Base-by-base conservation (phyloP, 2,797 vertebrate genomes). In the Hirundo rustica region DNA sequence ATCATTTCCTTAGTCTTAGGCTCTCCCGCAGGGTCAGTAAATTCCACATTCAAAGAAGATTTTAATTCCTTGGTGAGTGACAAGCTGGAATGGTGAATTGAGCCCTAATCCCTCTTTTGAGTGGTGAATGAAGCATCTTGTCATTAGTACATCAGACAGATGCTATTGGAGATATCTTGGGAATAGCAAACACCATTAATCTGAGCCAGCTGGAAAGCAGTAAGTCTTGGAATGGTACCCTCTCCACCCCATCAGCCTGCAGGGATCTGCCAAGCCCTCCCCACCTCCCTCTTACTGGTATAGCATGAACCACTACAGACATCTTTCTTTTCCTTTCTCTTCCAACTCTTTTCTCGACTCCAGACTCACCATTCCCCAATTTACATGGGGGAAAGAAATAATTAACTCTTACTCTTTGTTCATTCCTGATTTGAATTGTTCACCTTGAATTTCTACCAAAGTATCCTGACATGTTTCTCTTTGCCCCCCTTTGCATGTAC, bases 1-100 rank as follows among this genome's bases (percentile, higher is more conserved):
- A 89, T 81, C 23, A 58, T 92, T 96, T 93, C 61, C 68, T 83
- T 32, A 85, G 57, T 64, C 66, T 68, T 54, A 58, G 72, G 42
- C 61, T 88, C 47, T 92, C 92, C 65, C 51, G 0, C 0, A 3
- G 81, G 86, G 38, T 88, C 92, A 91, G 92, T 93, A 95, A 96
- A 89, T 93, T 94, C 82, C 54, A 54, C n/a, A 74, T 85, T 91
- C 93, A 95, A 96, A 97, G 82, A 94, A 91, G 83, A 92, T 93
- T 96, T 95, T 94, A 97, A 95, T 94, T 95, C 88, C 81, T 87
- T 85, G 50, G 45, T 94, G 93, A 96, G 72, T 96, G 93, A 96
- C 95, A 88, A 89, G 93, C n/a, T 78, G 73, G 91, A 91, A 92
- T 93, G 92, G 91, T 0, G 0, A 92, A 93, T 89, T 71, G 61